Base-by-base conservation (phyloP, 2,888 invertebrate genomes). In the Drosophila trichaetosa region DNA sequence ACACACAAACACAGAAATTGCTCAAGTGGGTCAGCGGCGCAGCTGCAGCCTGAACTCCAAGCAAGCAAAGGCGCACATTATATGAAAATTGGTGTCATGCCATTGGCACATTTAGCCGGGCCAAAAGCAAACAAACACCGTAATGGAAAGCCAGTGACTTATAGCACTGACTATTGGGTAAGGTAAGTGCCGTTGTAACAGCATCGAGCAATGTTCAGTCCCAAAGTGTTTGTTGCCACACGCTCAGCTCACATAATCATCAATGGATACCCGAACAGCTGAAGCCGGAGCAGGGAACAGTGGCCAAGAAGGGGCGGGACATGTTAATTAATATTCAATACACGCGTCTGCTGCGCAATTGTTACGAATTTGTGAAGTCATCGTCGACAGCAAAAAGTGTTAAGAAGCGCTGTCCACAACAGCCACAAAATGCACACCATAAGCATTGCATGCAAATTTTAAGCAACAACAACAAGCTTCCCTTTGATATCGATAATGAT, bases 51-150 rank as follows among this genome's bases (percentile, higher is more conserved):
- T 73, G 80, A 79, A 79, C 80, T 79, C 80, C 52, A 66, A 80
- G 46, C 24, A 79, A 80, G 46, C 24, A 79, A 80, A 76, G 65
- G 70, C 70, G 79, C 62, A 69, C 73, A 76, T 73, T 59, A 59
- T 69, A 71, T 70, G 75, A 65, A 84, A 88, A 90, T 91, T 83
- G 87, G 83, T 90, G 90, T 90, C 91, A 87, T 86, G 91, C 83
- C 90, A 90, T 90, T 90, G 90, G 91, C 90, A 90, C 87, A 90
- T 90, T 85, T 91, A 79, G 79, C 73, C 74, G 53, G 66, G 71
- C 82, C 77, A 75, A 86, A 74, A 67, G 62, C 58, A 77, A 77
- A 73, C 66, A 68, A 36, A 64, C 36, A 59, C 7, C 53, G 58
- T 46, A 73, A 57, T 66, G 74, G 70, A 69, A 75, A 63, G 68